Evolutionary conservation across 2,113 vertebrate genomes (phyloP).

Genomic region (Plecturocebus donacophilus): DNA sequence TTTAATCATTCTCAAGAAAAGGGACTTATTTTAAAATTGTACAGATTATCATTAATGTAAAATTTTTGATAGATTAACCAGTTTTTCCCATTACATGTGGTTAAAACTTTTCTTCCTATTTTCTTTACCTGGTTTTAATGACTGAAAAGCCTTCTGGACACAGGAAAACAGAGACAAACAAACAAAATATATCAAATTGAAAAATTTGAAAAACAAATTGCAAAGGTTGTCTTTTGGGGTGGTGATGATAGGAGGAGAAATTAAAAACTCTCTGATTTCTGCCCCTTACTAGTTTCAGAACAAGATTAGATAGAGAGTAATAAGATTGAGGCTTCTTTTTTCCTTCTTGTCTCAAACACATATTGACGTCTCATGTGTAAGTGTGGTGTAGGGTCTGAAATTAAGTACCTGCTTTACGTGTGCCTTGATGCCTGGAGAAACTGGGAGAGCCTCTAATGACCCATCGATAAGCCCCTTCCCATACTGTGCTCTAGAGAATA

Average conservation of each 20-base stretch:
- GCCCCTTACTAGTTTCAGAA: background rate
- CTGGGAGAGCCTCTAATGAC: background rate
- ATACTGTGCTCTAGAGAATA: background rate
- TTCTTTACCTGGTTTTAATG: background rate
- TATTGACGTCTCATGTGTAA: background rate
- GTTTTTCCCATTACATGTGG: slow-evolving; percentile 3
- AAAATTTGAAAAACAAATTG: background rate
- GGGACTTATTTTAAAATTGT: slow-evolving; percentile 39
- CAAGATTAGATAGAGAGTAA: background rate
- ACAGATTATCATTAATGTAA: slow-evolving; percentile 3
- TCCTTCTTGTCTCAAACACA: background rate
- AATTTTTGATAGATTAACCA: background rate
- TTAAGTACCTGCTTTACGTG: background rate
- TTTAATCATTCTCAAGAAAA: background rate
- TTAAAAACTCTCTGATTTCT: background rate
- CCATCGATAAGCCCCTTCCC: background rate
- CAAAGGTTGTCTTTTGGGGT: background rate
- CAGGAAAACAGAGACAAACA: background rate
- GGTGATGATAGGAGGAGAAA: background rate
- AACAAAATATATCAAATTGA: background rate
- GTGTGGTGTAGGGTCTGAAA: background rate
- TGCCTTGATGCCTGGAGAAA: background rate
- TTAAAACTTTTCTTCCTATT: background rate
- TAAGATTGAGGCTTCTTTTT: background rate
- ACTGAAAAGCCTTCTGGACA: background rate